phyloP scores from a whole-genome alignment of 2,797 vertebrate genomes.

The Mormyrus proboscirostris region DNA sequence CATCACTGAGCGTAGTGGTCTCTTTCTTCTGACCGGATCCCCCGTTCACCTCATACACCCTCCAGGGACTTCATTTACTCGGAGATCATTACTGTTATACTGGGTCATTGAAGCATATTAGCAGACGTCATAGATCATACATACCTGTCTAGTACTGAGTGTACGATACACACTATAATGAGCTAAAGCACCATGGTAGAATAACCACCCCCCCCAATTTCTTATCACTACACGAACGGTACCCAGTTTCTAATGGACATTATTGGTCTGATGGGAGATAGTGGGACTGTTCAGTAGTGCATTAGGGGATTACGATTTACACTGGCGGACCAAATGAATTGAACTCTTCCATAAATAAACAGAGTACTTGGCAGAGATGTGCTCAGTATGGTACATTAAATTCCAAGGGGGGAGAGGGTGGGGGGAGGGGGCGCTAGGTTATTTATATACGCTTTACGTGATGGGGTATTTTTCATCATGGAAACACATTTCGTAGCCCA shows the following conservation, averaged over 20 bases:
- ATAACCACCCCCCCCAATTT: neutral
- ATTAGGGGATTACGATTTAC: constrained; percentile 21
- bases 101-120: neutral
- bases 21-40: neutral
- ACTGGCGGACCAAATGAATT: constrained; percentile 13
- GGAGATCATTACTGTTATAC: neutral
- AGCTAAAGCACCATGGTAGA: neutral
- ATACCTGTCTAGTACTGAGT: neutral
- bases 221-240: neutral
- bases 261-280: constrained; percentile 8
- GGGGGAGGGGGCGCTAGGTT: neutral
- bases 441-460: constrained; percentile 4
- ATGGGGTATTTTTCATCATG: constrained; percentile 15
- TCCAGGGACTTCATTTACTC: neutral
- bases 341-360: constrained; percentile 20
- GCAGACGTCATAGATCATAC: neutral
- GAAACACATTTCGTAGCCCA: neutral
- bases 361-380: neutral
- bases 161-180: neutral
- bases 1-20: neutral
- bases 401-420: neutral
- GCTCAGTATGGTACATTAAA: constrained; percentile 9
- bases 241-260: neutral
- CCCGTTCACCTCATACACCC: neutral
- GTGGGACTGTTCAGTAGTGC: neutral